These are phyloP conservation scores for Andrena chrysosceles DNA, from an alignment of 2,888 invertebrate genomes.

Conservation along the genomic window DNA sequence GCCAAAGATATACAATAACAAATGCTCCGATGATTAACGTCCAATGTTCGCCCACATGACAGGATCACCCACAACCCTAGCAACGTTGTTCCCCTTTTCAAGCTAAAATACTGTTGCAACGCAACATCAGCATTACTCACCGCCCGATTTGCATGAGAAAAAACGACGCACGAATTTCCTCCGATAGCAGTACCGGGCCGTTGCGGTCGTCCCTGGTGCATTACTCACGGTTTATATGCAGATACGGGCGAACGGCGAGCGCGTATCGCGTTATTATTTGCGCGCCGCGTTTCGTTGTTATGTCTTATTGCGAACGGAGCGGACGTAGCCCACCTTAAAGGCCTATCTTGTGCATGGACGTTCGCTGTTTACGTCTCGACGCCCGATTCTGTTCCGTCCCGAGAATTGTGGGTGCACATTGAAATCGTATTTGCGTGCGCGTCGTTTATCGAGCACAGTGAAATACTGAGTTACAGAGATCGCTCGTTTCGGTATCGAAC, in stretches of 20 bases:
- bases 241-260: slow-evolving; percentile 12
- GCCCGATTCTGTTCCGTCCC: slow-evolving; percentile 1
- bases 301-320: slow-evolving; percentile 57
- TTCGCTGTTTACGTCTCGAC: slow-evolving; percentile 8
- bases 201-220: slow-evolving; percentile 8
- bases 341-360: slow-evolving; percentile 33
- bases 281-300: slow-evolving; percentile 52
- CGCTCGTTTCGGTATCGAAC: slow-evolving; percentile 27
- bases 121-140: background rate
- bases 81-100: slow-evolving; percentile 11
- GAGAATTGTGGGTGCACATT: slow-evolving; percentile 45
- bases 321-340: slow-evolving; percentile 38
- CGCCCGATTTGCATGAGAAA: slow-evolving; percentile 10
- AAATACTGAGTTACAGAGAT: slow-evolving; percentile 42
- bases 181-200: background rate
- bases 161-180: slow-evolving; percentile 8
- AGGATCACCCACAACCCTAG: slow-evolving; percentile 6
- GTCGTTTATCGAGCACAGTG: slow-evolving; percentile 42
- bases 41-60: background rate
- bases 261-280: slow-evolving; percentile 59
- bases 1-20: background rate
- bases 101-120: slow-evolving; percentile 24
- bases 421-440: slow-evolving; percentile 37
- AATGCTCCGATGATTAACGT: background rate
- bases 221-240: slow-evolving; percentile 44